These are phyloP conservation scores for Trachythela sp. DNA, from an alignment of 64 coral and sea anemone species.

Conservation along the genomic window DNA sequence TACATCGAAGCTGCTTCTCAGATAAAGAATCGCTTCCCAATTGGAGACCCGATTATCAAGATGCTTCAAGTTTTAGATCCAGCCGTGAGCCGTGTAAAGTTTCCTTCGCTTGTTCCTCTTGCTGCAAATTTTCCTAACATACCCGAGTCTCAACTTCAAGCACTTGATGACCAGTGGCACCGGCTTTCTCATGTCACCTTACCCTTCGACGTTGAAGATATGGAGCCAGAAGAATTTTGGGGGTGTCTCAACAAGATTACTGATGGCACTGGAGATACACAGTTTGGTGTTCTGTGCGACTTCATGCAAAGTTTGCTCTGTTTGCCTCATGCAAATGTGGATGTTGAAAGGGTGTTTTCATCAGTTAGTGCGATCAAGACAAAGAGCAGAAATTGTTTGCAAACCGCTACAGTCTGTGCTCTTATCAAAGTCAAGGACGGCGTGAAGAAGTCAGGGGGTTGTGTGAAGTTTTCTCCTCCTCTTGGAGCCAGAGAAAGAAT, in stretches of 20 bases:
- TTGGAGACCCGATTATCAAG: background rate
- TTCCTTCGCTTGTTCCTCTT: background rate
- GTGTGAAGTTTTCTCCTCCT: background rate
- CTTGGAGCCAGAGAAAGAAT: background rate
- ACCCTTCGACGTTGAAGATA: background rate
- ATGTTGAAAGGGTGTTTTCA: background rate
- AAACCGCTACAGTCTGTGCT: background rate
- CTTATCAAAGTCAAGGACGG: background rate
- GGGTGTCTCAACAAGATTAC: background rate
- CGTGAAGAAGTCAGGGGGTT: background rate
- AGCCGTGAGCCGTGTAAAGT: background rate
- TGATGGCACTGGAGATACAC: background rate
- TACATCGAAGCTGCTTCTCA: constrained; percentile 2
- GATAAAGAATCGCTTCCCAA: background rate
- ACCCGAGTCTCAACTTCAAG: background rate
- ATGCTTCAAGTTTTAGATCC: background rate
- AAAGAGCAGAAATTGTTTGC: background rate
- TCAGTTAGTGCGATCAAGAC: background rate
- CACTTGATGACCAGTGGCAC: background rate
- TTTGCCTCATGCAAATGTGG: background rate
- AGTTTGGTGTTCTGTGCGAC: background rate
- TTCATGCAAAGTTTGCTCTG: background rate
- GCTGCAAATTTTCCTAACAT: background rate
- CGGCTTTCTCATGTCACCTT: background rate
- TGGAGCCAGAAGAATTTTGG: background rate